A percentile compares a stretch with the other conserved stretches of the same genome.
Evolutionary conservation across 2,797 vertebrate species (phyloP).

Genomic region (Threskiornis aethiopicus): DNA sequence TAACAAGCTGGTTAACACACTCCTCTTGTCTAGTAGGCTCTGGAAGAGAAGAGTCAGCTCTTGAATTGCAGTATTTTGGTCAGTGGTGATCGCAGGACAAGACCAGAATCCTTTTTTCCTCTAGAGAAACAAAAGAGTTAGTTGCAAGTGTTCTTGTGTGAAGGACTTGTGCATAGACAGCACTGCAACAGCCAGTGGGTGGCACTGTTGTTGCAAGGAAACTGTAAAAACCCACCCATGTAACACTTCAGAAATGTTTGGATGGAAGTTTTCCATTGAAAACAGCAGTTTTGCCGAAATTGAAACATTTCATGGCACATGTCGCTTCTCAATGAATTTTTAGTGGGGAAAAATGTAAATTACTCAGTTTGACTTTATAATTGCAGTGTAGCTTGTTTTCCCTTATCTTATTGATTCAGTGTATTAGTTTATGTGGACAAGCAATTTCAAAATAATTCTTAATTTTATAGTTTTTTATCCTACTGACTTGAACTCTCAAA

Average conservation of each 20-base stretch:
- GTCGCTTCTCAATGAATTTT: background rate
- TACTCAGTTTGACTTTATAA: background rate
- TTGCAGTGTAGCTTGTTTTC: background rate
- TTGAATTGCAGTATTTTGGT: background rate
- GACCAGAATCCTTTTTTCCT: background rate
- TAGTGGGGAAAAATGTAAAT: constrained; percentile 8
- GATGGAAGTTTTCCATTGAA: constrained; percentile 50
- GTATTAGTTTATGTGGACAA: background rate
- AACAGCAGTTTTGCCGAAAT: background rate
- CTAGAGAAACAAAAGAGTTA: too few species aligned
- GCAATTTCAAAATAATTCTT: background rate
- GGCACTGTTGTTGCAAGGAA: constrained; percentile 56
- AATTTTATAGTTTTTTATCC: background rate
- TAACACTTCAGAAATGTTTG: background rate
- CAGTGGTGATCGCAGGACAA: background rate
- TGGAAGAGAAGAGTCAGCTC: background rate
- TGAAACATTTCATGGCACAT: constrained; percentile 30
- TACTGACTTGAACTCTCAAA: background rate
- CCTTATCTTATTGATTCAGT: background rate
- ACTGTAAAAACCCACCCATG: background rate
- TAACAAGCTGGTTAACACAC: background rate
- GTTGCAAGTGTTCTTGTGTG: background rate
- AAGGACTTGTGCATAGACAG: background rate
- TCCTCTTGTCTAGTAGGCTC: background rate
- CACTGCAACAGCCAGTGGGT: background rate